Evolutionary conservation across 2,113 vertebrate species (phyloP).

Genomic region (Tiliqua scincoides): DNA sequence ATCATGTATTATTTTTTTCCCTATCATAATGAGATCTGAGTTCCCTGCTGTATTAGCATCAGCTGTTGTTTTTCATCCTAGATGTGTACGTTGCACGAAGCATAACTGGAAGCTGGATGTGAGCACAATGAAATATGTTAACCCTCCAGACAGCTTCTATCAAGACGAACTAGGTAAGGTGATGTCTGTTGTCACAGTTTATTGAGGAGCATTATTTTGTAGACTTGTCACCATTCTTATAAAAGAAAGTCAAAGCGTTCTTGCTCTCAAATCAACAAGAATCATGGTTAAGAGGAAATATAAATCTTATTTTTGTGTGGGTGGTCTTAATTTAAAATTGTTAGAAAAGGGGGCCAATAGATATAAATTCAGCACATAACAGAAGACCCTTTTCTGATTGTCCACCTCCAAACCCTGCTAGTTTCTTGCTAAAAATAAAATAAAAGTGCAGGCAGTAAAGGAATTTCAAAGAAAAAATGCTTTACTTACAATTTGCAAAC

Average conservation of each 20-base stretch:
- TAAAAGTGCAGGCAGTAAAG: too few species aligned
- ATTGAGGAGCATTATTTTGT: neutral
- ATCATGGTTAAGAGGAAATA: neutral
- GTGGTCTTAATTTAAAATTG: neutral
- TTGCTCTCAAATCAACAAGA: neutral
- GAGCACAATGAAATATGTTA: conserved; percentile 81
- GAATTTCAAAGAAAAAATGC: too few species aligned
- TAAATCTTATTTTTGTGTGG: neutral
- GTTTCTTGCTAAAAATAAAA: too few species aligned
- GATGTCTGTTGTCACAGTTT: neutral
- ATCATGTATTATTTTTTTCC: neutral
- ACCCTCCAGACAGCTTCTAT: conserved; percentile 82
- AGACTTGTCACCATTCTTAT: too few species aligned
- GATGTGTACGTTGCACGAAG: conserved; percentile 82
- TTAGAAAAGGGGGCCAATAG: too few species aligned
- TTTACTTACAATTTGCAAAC: too few species aligned
- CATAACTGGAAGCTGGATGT: conserved; percentile 84
- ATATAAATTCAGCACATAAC: too few species aligned
- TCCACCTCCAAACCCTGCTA: too few species aligned
- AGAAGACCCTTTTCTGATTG: too few species aligned
- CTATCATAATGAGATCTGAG: neutral
- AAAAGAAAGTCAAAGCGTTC: neutral
- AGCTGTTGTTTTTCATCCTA: conserved; percentile 42
- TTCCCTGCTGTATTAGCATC: neutral
- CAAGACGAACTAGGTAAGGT: conserved; percentile 82